A percentile compares a stretch with the other conserved stretches of the same genome.
Evolutionary conservation across 2,797 vertebrate species (phyloP).

Genomic region (Todus mexicanus): DNA sequence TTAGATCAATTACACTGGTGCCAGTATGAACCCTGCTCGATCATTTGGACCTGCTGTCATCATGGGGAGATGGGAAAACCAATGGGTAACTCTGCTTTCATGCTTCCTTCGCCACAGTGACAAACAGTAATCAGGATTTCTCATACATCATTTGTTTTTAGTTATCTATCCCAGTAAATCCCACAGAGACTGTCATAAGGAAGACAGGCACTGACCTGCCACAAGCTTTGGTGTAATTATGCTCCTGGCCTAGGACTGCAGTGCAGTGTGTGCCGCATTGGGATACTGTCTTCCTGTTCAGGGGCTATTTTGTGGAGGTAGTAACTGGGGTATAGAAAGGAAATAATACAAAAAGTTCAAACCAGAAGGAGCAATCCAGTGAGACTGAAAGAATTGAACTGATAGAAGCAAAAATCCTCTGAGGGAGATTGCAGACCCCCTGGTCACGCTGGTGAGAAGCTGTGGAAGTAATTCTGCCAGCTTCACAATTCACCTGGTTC

Average conservation of each 20-base stretch:
- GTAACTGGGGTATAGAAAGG: not conserved
- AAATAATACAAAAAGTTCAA: not conserved
- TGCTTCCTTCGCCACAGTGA: not conserved
- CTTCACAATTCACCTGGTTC: not conserved
- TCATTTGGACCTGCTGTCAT: constrained; percentile 93
- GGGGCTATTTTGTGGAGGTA: not conserved
- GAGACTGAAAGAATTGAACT: not conserved
- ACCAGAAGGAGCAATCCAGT: not conserved
- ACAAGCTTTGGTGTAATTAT: not conserved
- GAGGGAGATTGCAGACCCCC: not conserved
- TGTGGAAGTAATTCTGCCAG: not conserved
- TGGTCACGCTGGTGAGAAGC: not conserved
- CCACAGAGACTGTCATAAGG: not conserved
- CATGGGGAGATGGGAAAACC: constrained; percentile 87
- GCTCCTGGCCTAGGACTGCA: not conserved
- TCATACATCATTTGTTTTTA: not conserved
- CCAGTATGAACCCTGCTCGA: constrained; percentile 97
- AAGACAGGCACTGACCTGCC: not conserved
- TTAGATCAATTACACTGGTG: constrained; percentile 93
- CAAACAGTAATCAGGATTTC: not conserved
- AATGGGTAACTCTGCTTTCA: constrained; percentile 85
- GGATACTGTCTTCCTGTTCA: not conserved
- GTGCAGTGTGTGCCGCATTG: not conserved
- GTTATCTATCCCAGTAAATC: not conserved
- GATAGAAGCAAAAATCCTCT: not conserved